Base-by-base conservation (phyloP, 2,797 vertebrate genomes). In the Rhynchonycteris naso region DNA sequence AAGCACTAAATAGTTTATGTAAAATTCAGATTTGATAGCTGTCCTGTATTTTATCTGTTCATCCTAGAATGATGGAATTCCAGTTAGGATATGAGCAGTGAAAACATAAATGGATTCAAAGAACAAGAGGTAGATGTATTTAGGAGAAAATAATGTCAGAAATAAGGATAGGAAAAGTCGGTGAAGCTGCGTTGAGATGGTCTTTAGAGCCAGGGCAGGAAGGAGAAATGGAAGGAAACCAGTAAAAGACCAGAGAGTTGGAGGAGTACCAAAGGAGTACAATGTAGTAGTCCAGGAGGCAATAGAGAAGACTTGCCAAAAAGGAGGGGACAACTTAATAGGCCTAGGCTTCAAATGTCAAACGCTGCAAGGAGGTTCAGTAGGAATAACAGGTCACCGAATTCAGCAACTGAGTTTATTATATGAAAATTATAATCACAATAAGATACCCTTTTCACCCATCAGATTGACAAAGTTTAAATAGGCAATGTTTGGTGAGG, bases 11-110 rank as follows among this genome's bases (percentile, higher is more conserved):
- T 61, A 35, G 10, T 61, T 80, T 33, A 61, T 76, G n/a, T 68
- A 80, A 91, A 91, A 81, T 96, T 94, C 61, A 90, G 19, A 84
- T 84, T 80, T 84, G 58, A 83, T 65, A 16, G 24, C 11, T 78
- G 47, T 88, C 14, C 71, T 65, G 14, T 52, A 33, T 93, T 94
- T 93, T 58, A 72, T 50, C 47, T 30, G 18, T 33, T 56, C 88
- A 56, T 30, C 43, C 50, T 47, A 71, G 24, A 92, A 56, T 13
- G 19, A 65, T 65, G 4, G 35, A 80, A 50, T 81, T 85, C 28
- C 68, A 65, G 18, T 78, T 26, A 61, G 35, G 83, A 50, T 28
- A 75, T 30, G 38, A 86, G 58, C 38, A 66, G n/a, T n/a, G n/a
- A n/a, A n/a, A n/a, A n/a, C n/a, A 65, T 12, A 63, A 33, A 71